A percentile compares a stretch with the other conserved stretches of the same genome.
These are phyloP conservation scores for Luperina testacea DNA, from an alignment of 2,888 invertebrate species.

Conservation along the genomic window DNA sequence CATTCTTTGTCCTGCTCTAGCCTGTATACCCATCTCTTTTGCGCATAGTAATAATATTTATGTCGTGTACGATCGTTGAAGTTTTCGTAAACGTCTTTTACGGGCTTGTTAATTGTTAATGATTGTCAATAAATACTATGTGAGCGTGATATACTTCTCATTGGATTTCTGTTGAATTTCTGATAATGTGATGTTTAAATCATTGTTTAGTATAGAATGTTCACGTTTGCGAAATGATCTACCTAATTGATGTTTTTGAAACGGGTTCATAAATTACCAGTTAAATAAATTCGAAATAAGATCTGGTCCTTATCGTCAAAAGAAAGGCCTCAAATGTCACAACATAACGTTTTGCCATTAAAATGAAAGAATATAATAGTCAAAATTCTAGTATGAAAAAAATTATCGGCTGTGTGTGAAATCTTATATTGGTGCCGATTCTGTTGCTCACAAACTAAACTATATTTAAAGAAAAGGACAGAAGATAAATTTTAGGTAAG, in stretches of 20 bases:
- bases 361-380: not conserved
- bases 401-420: too few species aligned
- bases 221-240: constrained; percentile 35
- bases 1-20: not conserved
- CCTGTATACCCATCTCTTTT: constrained; percentile 38
- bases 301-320: not conserved
- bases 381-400: not conserved
- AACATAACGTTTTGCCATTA: not conserved
- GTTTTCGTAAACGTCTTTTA: constrained; percentile 62
- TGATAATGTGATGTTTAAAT: constrained; percentile 27
- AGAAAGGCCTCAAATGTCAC: not conserved
- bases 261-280: not conserved
- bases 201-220: constrained; percentile 26
- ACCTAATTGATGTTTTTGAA: constrained; percentile 27
- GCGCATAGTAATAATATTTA: constrained; percentile 47
- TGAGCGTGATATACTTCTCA: constrained; percentile 34
- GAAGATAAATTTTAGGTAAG: too few species aligned
- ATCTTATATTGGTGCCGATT: not conserved
- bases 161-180: constrained; percentile 49
- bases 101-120: constrained; percentile 64
- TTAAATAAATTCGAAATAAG: not conserved
- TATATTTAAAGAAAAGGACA: too few species aligned
- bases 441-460: too few species aligned
- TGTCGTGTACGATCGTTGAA: constrained; percentile 59
- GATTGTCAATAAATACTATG: constrained; percentile 50